Base-by-base conservation (phyloP, 2,888 invertebrate species). In the Limnephilus lunatus region DNA sequence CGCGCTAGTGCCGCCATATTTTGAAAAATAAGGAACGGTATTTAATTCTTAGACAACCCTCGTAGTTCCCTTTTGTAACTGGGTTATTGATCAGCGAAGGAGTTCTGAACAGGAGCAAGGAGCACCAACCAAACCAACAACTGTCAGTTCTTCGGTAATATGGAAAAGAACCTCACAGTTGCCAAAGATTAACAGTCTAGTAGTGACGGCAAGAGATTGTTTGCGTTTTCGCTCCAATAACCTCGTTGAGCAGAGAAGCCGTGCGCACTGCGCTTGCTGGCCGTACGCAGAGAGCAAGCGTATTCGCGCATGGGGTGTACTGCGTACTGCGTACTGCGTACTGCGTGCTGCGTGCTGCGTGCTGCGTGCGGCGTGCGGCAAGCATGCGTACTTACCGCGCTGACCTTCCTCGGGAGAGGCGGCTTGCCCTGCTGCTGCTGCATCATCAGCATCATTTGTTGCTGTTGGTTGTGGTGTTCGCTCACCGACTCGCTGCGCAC, bases 401-500 rank as follows among this genome's bases (percentile, higher is more conserved):
- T 98, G 97, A 98, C 98, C 98, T 98, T 99, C 97, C 98, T 97
- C 95, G 97, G 97, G 97, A 95, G 95, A 93, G 96, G 96, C 94
- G 96, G 96, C 32, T 92, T 92, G 92, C 91, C 91, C 92, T 91
- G 94, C 88, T 90, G 90, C 39, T 91, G 90, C 92, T 91, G 90
- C 89, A 83, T 53, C 86, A 92, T 86, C 90, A 88, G 81, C 82
- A 87, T 53, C 88, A 92, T 83, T 94, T 93, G 94, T 94, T 93
- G 94, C 91, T 93, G 93, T 93, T 93, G 93, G 92, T 95, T 91
- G 96, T 96, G 96, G 95, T 97, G 98, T 96, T 98, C 98, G 97
- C 98, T 98, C 97, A 98, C 97, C 96, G 98, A 98, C 96, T 98
- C 98, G 95, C 98, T 98, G 95, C 98, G 97, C 94, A 99, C 98